A percentile compares a stretch with the other conserved stretches of the same genome.
Evolutionary conservation across 2,888 invertebrate species (phyloP).

Genomic region (Agrypnus murinus): DNA sequence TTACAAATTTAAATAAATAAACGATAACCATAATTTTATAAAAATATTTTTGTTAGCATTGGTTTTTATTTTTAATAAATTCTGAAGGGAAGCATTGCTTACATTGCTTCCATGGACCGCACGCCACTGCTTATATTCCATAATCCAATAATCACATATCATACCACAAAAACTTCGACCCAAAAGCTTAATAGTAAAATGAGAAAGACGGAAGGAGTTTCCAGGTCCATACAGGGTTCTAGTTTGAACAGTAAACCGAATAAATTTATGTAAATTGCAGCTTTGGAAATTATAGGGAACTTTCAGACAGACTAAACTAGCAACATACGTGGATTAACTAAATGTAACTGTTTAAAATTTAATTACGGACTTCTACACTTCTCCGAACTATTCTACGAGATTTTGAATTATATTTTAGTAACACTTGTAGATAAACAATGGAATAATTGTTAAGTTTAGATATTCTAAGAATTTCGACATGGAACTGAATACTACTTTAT

Average conservation of each 20-base stretch:
- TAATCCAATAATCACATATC: constrained; percentile 34
- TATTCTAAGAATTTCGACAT: constrained; percentile 21
- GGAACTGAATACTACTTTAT: too few species aligned
- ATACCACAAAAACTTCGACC: constrained; percentile 33
- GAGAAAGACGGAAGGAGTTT: too few species aligned
- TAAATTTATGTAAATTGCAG: constrained; percentile 49
- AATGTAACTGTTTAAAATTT: constrained; percentile 50
- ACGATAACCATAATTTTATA: too few species aligned
- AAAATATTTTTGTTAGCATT: too few species aligned
- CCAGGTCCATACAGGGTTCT: constrained; percentile 30
- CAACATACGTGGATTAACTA: constrained; percentile 47
- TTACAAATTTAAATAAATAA: too few species aligned
- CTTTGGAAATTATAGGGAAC: constrained; percentile 46
- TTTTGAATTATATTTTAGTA: constrained; percentile 48
- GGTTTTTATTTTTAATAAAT: too few species aligned
- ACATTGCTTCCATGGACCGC: too few species aligned
- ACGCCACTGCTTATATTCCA: constrained; percentile 2
- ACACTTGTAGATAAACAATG: constrained; percentile 41
- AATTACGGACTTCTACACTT: constrained; percentile 45
- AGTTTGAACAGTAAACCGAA: constrained; percentile 44
- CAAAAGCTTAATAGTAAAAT: constrained; percentile 5
- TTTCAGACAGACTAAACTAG: constrained; percentile 42
- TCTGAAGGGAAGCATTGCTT: too few species aligned
- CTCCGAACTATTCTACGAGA: constrained; percentile 32
- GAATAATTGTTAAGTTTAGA: constrained; percentile 42